Evolutionary conservation across 2,113 vertebrate species (phyloP), one percentile per base, ranked within the genome.

Genomic region (Dasyprocta punctata): DNA sequence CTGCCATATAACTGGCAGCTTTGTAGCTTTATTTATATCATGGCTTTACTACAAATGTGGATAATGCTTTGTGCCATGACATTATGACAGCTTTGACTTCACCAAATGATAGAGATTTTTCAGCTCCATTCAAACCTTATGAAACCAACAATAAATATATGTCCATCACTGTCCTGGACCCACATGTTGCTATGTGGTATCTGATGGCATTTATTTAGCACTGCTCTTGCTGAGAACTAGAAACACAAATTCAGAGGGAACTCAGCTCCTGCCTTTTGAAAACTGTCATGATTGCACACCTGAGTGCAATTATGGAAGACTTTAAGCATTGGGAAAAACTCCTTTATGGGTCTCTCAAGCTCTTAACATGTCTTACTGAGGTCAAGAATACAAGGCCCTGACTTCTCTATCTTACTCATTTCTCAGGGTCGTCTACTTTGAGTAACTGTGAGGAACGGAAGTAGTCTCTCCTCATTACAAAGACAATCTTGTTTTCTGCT

Each of bases 401-500:
- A 73, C 38, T 73, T 73, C 69, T 24, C 52, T 49, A 36, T 22
- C 26, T 16, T 38, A n/a, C 16, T 38, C 44, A 20, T 22, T 73
- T 75, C 88, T 75, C 41, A 26, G 22, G 52, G 63, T 61, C 60
- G 13, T 60, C 81, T 67, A 54, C 9, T 58, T 26, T 1, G 19
- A 89, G 16, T 17, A 47, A 67, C 61, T 56, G 19, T 30, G 38
- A 67, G 56, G 78, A 28, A 77, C 36, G 56, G 65, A 91, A 63
- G 54, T 81, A 78, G 44, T 47, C 82, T 86, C 44, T 94, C 86
- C 87, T 56, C 24, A 38, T 56, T 22, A 82, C 19, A 69, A 95
- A 88, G 17, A 78, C 22, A 93, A 54, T 38, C 82, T 71, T 80
- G 60, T 93, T 87, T 95, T 80, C 61, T 49, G 19, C 54, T 89